Conservation (phyloP, 1,140 invertebrate genomes). For the Microplitis demolitor region DNA sequence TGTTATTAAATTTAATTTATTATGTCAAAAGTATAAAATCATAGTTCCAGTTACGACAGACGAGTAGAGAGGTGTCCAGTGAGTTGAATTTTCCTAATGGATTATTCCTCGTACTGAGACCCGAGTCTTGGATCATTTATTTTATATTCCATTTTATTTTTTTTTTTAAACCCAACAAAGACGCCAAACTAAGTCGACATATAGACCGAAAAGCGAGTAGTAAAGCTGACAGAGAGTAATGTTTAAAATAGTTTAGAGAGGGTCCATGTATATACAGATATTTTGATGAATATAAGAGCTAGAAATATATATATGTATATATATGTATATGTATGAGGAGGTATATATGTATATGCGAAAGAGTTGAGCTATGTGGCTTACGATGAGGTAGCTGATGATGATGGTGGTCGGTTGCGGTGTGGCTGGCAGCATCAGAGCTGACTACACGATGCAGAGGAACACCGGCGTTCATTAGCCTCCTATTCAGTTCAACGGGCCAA, state of each 20-base stretch:
- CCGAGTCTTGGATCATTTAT: too few relatives aligned
- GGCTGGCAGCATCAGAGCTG: background rate
- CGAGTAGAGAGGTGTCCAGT: too few relatives aligned
- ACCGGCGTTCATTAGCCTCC: conserved; percentile 56
- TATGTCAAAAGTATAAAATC: too few relatives aligned
- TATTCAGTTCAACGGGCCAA: conserved; percentile 59
- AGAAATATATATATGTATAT: background rate
- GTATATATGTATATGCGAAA: background rate
- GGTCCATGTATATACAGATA: background rate
- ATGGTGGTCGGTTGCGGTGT: conserved; percentile 4
- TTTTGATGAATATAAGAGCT: background rate
- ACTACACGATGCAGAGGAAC: conserved; percentile 36
- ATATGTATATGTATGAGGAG: background rate
- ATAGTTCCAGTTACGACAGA: too few relatives aligned
- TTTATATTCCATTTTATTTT: too few relatives aligned
- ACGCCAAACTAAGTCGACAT: too few relatives aligned
- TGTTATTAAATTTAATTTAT: too few relatives aligned
- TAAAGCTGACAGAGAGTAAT: conserved; percentile 1
- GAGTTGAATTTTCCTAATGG: too few relatives aligned
- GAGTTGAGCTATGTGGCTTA: conserved; percentile 1
- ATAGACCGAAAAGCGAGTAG: background rate
- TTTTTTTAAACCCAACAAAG: too few relatives aligned
- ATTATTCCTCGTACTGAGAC: too few relatives aligned
- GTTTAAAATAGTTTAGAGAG: background rate
- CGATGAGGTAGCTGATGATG: conserved; percentile 18